phyloP scores from a whole-genome alignment of 2,797 vertebrate genomes.

The Poecilia gillii region DNA sequence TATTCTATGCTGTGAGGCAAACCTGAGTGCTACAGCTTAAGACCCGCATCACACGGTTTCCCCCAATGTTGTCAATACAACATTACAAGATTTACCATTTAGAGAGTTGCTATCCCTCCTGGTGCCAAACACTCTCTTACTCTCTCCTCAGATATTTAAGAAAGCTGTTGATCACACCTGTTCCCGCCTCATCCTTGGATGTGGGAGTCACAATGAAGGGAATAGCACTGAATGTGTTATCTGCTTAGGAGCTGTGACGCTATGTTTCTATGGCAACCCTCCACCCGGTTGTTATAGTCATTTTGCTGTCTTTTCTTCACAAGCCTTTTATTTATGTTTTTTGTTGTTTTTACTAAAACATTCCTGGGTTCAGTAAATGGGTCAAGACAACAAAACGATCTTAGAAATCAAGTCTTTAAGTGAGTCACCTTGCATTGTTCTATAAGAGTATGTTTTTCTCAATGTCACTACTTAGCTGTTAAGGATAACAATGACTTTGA shows the following conservation, averaged over 20 bases:
- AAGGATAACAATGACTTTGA: slow-evolving; percentile 32
- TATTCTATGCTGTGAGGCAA: not conserved
- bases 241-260: slow-evolving; percentile 74
- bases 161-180: slow-evolving; percentile 76
- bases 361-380: slow-evolving; percentile 31
- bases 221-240: slow-evolving; percentile 75
- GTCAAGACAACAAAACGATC: slow-evolving; percentile 24
- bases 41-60: slow-evolving; percentile 37
- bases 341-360: slow-evolving; percentile 50
- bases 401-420: slow-evolving; percentile 17
- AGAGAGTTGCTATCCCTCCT: slow-evolving; percentile 25
- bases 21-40: slow-evolving; percentile 15
- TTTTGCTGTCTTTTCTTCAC: slow-evolving; percentile 56
- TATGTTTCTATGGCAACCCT: slow-evolving; percentile 81
- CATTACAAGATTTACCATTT: slow-evolving; percentile 48
- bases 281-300: slow-evolving; percentile 69
- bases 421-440: slow-evolving; percentile 6
- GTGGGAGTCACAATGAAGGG: slow-evolving; percentile 66
- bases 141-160: slow-evolving; percentile 62
- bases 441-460: slow-evolving; percentile 3
- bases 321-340: slow-evolving; percentile 20
- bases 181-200: slow-evolving; percentile 58
- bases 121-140: slow-evolving; percentile 41
- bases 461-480: slow-evolving; percentile 11
- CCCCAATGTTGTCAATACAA: slow-evolving; percentile 59